Evolutionary conservation across 2,113 vertebrate species (phyloP).

Genomic region (Pangasianodon hypophthalmus): DNA sequence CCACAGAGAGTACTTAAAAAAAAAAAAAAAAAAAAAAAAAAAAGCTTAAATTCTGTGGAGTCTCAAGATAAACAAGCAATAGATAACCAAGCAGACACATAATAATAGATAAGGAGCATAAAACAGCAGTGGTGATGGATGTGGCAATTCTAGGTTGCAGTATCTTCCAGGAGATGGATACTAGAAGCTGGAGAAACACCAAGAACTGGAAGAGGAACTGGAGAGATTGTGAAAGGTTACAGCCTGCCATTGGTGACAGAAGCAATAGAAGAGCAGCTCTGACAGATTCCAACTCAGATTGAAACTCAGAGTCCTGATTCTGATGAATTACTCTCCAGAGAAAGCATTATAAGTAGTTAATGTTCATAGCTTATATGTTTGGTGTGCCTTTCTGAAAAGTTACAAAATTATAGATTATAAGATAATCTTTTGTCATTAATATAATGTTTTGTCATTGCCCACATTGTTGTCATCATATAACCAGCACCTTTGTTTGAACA

Average conservation of each 20-base stretch:
- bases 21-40: not conserved
- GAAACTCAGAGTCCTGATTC: not conserved
- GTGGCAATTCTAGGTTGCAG: not conserved
- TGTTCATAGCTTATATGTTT: too few relatives aligned
- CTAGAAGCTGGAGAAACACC: not conserved
- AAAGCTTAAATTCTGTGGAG: not conserved
- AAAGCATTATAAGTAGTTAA: not conserved
- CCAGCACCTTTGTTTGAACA: not conserved
- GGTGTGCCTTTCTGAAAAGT: not conserved
- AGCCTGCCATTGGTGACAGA: not conserved
- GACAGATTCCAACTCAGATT: not conserved
- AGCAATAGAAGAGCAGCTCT: not conserved
- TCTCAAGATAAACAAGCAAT: not conserved
- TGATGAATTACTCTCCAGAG: not conserved
- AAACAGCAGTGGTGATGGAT: conserved; percentile 1
- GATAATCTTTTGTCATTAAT: too few relatives aligned
- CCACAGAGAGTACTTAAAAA: not conserved
- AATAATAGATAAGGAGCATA: not conserved
- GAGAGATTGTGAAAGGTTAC: not conserved
- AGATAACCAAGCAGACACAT: not conserved
- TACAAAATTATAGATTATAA: not conserved
- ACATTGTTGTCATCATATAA: not conserved
- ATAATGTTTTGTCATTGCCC: too few relatives aligned
- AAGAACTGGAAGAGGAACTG: not conserved
- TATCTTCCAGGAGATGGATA: not conserved